phyloP scores from a whole-genome alignment of 2,888 invertebrate genomes.

The Stratiomys singularior region DNA sequence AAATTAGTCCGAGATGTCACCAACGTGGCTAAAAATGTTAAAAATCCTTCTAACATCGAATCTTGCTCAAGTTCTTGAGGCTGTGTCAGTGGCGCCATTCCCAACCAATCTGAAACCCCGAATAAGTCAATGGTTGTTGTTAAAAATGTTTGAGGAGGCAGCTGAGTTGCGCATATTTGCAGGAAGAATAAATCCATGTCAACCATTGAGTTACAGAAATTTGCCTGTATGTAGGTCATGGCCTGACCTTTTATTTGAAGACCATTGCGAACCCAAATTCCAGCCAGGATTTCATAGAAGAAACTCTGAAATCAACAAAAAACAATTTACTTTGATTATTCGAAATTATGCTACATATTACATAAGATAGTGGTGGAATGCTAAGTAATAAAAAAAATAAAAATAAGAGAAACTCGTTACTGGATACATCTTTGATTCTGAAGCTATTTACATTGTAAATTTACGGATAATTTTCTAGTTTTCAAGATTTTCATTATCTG shows the following conservation, averaged over 20 bases:
- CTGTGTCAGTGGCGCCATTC: slow-evolving; percentile 75
- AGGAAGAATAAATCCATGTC: slow-evolving; percentile 96
- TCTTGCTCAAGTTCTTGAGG: slow-evolving; percentile 85
- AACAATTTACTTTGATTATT: slow-evolving; percentile 40
- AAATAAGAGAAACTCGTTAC: no score
- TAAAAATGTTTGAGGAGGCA: slow-evolving; percentile 86
- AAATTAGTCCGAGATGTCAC: slow-evolving; percentile 87
- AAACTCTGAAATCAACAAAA: slow-evolving; percentile 80
- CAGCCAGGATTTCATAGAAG: slow-evolving; percentile 93
- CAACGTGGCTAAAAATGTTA: slow-evolving; percentile 90
- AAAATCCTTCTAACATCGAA: slow-evolving; percentile 92
- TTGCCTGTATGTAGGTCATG: slow-evolving; percentile 98
- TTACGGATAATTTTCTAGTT: no score
- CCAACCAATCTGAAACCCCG: slow-evolving; percentile 87
- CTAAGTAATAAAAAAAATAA: no score
- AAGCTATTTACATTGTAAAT: no score
- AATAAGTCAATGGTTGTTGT: slow-evolving; percentile 92
- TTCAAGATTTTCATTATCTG: no score
- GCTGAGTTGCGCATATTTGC: slow-evolving; percentile 90
- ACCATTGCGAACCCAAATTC: slow-evolving; percentile 97
- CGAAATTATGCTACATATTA: no score
- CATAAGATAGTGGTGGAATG: no score
- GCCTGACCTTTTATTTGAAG: slow-evolving; percentile 98
- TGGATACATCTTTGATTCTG: no score
- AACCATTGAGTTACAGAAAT: slow-evolving; percentile 98